phyloP scores from a whole-genome alignment of 2,113 vertebrate genomes.

The Zosterops pallidus region DNA sequence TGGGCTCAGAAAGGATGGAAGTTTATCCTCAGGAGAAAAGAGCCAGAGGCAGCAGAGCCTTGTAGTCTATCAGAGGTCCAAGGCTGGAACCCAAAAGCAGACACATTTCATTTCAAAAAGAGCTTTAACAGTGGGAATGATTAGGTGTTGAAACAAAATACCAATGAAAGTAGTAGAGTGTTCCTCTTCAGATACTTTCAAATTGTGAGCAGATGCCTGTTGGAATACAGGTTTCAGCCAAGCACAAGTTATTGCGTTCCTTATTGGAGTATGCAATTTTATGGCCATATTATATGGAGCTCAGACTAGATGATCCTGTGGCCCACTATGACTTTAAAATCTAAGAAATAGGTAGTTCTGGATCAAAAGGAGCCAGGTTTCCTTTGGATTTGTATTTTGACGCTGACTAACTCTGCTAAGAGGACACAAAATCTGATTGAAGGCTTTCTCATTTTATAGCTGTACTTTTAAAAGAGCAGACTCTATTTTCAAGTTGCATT shows the following conservation, averaged over 20 bases:
- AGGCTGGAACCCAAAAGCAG: constrained; percentile 11
- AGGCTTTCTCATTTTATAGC: constrained; percentile 19
- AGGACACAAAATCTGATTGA: background rate
- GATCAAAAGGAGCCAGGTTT: constrained; percentile 42
- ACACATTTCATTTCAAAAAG: constrained; percentile 36
- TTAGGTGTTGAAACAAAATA: constrained; percentile 61
- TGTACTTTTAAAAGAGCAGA: background rate
- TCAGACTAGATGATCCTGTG: constrained; percentile 52
- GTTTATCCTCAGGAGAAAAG: background rate
- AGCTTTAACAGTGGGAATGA: constrained; percentile 30
- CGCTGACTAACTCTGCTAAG: background rate
- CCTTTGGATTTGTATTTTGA: constrained; percentile 45
- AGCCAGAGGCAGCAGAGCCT: constrained; percentile 20
- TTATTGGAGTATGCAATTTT: constrained; percentile 46
- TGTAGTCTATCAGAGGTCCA: background rate
- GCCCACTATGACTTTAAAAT: constrained; percentile 51
- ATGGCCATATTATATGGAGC: constrained; percentile 35
- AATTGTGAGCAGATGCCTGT: constrained; percentile 49
- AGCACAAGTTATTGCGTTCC: constrained; percentile 31
- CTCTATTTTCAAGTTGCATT: background rate
- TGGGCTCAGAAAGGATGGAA: background rate
- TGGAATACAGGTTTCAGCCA: constrained; percentile 30
- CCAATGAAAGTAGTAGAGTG: constrained; percentile 29
- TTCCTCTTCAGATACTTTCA: constrained; percentile 43
- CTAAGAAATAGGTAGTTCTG: constrained; percentile 44